Base-by-base conservation (phyloP, 2,113 vertebrate species). In the Microtus ochrogaster region DNA sequence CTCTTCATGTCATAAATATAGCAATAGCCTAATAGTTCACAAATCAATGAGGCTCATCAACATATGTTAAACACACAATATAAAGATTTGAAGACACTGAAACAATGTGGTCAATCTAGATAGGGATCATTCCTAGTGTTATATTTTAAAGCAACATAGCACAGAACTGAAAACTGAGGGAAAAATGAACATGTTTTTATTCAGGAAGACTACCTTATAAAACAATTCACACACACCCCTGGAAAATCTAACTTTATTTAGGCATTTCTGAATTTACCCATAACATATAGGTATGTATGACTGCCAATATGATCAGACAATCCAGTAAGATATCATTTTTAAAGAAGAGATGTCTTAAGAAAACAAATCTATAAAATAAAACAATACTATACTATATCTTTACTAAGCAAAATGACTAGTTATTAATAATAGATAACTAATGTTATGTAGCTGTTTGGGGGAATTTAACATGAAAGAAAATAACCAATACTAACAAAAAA, bases 241-340 rank as follows among this genome's bases (percentile, higher is more conserved):
- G 85, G 24, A 47, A 72, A 94, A 74, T 81, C 30, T 89, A 19
- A 86, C 39, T 41, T 92, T 92, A 93, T 41, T 87, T 89, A 78
- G 44, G 17, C 28, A 63, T 70, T 2, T 89, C 19, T 89, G 13
- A 73, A 66, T 79, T 5, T 47, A 47, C 16, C 44, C 21, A 68
- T 26, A 68, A 68, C n/a, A 14, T 90, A 58, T 17, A 92, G 44
- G 4, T 76, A 90, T 36, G 39, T 41, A 52, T 77, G 22, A 33
- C 44, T 39, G 61, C 11, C 13, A 17, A 33, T 63, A 83, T 70
- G 22, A 39, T 47, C 9, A 87, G n/a, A 82, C 22, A 82, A 92
- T 94, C 7, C 39, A 89, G 26, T 26, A 33, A 94, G 26, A 36
- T 24, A 41, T 49, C 21, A 8, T 39, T 91, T 91, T 87, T 52